Evolutionary conservation across 2,888 invertebrate species (phyloP), one percentile per base, ranked within the genome.

Genomic region (Phortica magna): DNA sequence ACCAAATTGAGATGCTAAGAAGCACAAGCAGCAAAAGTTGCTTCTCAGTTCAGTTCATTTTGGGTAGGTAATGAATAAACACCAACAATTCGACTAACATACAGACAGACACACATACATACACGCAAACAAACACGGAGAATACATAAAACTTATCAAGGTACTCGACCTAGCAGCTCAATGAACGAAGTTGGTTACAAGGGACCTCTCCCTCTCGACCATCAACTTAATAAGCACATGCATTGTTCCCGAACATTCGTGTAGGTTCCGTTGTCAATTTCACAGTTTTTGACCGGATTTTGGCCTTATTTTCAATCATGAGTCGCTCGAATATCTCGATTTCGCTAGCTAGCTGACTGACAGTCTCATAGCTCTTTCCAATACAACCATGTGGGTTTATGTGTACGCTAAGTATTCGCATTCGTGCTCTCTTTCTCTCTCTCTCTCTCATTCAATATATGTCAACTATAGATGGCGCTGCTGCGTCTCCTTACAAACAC

Each of bases 111-210:
- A 57, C 70, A 59, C 53, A 81, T 73, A 55, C 65, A 79, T 61
- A 48, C 74, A 76, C 39, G 17, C 41, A 48, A 19, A 61, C 17
- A 75, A n/a, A 74, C 57, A 73, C 48, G 64, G 70, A 79, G 65
- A 77, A 77, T 74, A 79, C 77, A 73, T 85, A 78, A 87, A 68
- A 41, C 19, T 68, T 68, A 43, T 43, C 43, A 68, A 68, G 68
- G 68, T 17, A 68, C 68, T 43, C 68, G 43, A 68, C 42, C 43
- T 9, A 68, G 19, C 83, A 88, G 31, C 31, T 31, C 31, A 31
- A 4, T 31, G 31, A 4, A 31, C 31, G 31, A 31, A 31, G 31
- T 31, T 31, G 31, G 31, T 31, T 31, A 31, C 31, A 31, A 31
- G 55, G 55, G 70, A 72, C 59, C 22, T 74, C 74, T 77, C 41